phyloP scores from a whole-genome alignment of 2,888 invertebrate species.

The Anthrax anthrax region DNA sequence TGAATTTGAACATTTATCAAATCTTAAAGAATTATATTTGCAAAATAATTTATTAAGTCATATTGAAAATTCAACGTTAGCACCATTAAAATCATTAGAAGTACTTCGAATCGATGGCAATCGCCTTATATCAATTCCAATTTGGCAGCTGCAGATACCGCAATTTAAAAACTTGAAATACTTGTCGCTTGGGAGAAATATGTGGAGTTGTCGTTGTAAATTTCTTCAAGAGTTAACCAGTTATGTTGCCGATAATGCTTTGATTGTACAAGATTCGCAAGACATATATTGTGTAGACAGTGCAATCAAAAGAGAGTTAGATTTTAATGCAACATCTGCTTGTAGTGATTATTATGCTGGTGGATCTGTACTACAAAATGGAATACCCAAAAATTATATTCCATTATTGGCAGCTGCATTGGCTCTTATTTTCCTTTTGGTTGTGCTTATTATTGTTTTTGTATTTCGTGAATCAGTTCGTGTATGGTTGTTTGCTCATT shows the following conservation, averaged over 20 bases:
- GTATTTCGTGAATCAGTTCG: slow-evolving; percentile 73
- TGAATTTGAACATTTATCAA: slow-evolving; percentile 72
- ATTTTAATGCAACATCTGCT: slow-evolving; percentile 65
- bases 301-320: slow-evolving; percentile 59
- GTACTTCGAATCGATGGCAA: slow-evolving; percentile 74
- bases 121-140: slow-evolving; percentile 62
- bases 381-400: slow-evolving; percentile 66
- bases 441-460: slow-evolving; percentile 62
- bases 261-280: slow-evolving; percentile 64
- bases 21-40: slow-evolving; percentile 66
- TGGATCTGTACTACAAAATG: slow-evolving; percentile 60
- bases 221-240: slow-evolving; percentile 72
- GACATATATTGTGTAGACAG: slow-evolving; percentile 67
- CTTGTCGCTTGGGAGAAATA: slow-evolving; percentile 55
- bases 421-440: slow-evolving; percentile 59
- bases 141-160: slow-evolving; percentile 50
- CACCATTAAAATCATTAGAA: slow-evolving; percentile 64
- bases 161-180: slow-evolving; percentile 33
- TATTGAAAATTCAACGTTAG: slow-evolving; percentile 68
- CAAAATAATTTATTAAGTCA: slow-evolving; percentile 71
- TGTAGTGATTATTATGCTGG: slow-evolving; percentile 78
- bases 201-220: slow-evolving; percentile 84
- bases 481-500: slow-evolving; percentile 76
- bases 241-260: slow-evolving; percentile 69
- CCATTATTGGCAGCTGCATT: slow-evolving; percentile 70